phyloP scores from a whole-genome alignment of 2,113 vertebrate species.

The Suncus etruscus region DNA sequence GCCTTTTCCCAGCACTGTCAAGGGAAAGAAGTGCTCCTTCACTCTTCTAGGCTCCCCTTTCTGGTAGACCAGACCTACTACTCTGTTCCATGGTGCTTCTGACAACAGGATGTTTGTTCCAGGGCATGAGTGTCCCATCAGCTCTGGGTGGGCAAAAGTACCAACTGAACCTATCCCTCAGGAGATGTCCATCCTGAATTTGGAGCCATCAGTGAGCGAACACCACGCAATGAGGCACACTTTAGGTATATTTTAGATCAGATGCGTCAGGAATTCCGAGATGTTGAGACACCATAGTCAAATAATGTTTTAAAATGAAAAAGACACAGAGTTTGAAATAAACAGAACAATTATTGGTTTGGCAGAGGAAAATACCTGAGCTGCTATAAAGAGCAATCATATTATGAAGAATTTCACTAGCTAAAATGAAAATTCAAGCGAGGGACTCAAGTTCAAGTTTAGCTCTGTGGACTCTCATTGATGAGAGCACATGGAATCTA shows the following conservation, averaged over 20 bases:
- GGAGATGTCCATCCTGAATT: background rate
- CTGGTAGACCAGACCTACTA: background rate
- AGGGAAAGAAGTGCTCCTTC: background rate
- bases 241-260: background rate
- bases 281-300: background rate
- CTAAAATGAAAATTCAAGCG: background rate
- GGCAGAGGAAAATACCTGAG: background rate
- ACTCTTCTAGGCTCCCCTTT: background rate
- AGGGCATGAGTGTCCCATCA: too few species aligned
- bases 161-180: background rate
- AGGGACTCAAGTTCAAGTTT: background rate
- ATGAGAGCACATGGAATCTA: background rate
- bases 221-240: background rate
- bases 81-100: too few species aligned
- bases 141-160: background rate
- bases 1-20: too few species aligned
- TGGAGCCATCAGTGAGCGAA: background rate
- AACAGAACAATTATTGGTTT: background rate
- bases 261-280: background rate
- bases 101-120: too few species aligned
- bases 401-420: background rate
- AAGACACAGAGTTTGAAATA: too few species aligned
- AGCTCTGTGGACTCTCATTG: background rate
- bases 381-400: background rate
- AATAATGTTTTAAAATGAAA: background rate